A percentile compares a stretch with the other conserved stretches of the same genome.
These are phyloP conservation scores for Crepidodera aurea DNA, from an alignment of 2,888 invertebrate genomes.

Conservation along the genomic window DNA sequence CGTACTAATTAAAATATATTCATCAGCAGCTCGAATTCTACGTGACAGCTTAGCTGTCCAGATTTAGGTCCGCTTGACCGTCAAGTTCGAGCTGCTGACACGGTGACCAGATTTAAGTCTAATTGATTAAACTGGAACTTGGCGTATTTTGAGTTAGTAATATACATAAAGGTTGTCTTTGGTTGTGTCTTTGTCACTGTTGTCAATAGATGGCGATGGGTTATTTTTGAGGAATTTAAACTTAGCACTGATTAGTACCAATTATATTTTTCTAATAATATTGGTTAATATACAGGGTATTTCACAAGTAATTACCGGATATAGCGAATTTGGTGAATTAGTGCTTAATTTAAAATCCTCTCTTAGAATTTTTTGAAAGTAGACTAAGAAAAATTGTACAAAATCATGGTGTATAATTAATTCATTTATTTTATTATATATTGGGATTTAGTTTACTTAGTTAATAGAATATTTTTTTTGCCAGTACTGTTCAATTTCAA, in stretches of 20 bases:
- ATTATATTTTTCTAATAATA: not conserved
- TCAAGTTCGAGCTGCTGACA: not conserved
- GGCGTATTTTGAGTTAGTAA: constrained; percentile 2
- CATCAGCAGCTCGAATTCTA: not conserved
- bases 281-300: not conserved
- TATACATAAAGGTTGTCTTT: constrained; percentile 38
- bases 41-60: not conserved
- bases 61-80: not conserved
- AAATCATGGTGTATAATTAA: constrained; percentile 47
- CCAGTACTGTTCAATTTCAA: constrained; percentile 21
- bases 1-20: constrained; percentile 18
- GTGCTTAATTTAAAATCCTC: constrained; percentile 18
- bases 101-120: not conserved
- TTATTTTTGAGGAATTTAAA: constrained; percentile 19
- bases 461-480: constrained; percentile 40
- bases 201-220: constrained; percentile 48
- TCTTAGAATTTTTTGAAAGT: constrained; percentile 36
- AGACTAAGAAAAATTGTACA: constrained; percentile 48
- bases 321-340: not conserved
- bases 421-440: constrained; percentile 45
- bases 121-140: not conserved
- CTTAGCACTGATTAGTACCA: not conserved
- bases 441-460: constrained; percentile 50
- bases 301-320: not conserved
- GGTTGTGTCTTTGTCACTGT: constrained; percentile 45